Evolutionary conservation across 2,797 vertebrate species (phyloP).

Genomic region (Lutjanus argentimaculatus): DNA sequence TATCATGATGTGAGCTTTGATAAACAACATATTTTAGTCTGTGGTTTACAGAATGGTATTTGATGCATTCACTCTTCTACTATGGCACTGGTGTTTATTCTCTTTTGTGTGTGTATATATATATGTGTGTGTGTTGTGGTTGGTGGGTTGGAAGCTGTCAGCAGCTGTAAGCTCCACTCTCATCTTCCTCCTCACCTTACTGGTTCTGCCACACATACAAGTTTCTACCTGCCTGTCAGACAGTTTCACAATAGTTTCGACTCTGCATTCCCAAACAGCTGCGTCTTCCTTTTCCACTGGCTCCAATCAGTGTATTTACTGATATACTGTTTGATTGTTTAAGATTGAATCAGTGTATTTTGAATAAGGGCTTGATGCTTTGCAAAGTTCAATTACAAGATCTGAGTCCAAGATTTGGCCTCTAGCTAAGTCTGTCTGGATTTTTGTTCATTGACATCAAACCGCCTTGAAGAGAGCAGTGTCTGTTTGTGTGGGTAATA

Average conservation of each 20-base stretch:
- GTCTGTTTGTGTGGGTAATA: not conserved
- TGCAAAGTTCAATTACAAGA: not conserved
- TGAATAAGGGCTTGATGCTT: not conserved
- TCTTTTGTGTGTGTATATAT: not conserved
- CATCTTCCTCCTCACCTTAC: conserved; percentile 70
- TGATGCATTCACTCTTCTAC: too few species aligned
- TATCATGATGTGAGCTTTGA: not conserved
- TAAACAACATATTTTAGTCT: not conserved
- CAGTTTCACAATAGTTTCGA: conserved; percentile 85
- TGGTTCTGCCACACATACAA: conserved; percentile 84
- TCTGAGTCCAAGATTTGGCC: not conserved
- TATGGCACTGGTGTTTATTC: not conserved
- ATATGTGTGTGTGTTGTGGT: not conserved
- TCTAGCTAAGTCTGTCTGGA: too few species aligned
- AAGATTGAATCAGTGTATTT: not conserved
- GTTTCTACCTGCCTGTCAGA: conserved; percentile 82
- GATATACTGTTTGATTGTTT: not conserved
- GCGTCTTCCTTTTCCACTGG: conserved; percentile 31
- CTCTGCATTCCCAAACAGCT: conserved; percentile 73
- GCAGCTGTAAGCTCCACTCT: conserved; percentile 46
- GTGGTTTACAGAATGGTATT: not conserved
- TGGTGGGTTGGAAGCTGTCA: conserved; percentile 5
- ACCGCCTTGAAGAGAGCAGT: not conserved
- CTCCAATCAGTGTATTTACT: not conserved
- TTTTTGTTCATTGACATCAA: not conserved